Evolutionary conservation across 2,113 vertebrate species (phyloP), one percentile per base, ranked within the genome.

Genomic region (Macrotis lagotis): DNA sequence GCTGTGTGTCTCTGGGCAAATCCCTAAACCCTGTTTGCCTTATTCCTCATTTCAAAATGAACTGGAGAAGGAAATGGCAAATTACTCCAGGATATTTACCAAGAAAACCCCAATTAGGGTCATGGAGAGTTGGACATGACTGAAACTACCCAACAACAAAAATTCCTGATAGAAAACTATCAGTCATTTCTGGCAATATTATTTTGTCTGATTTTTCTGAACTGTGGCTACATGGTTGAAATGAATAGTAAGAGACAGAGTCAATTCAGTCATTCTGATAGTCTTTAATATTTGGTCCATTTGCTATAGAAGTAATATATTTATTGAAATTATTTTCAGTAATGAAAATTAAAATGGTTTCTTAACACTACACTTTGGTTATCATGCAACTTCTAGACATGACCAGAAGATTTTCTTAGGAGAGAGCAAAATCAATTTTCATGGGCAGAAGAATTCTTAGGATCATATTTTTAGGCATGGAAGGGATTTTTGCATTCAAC

Each of bases 11-110:
- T 52, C 50, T 51, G n/a, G 50, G 91, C 2, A 95, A 22, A 0
- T 55, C 89, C 92, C 47, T 53, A 89, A 59, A 59, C 31, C 14
- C 5, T n/a, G 51, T 90, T 50, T 88, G 91, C 53, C 88, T 95
- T 50, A 74, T 96, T 94, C 48, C 74, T 91, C 55, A 90, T 10
- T 47, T 96, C 95, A 90, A 88, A 96, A 90, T 66, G 37, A 66
- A 37, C 0, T 37, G 31, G 12, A 66, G 28, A 59, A 59, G 10
- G 51, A 52, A 52, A 25, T 52, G 24, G 28, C 10, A 37, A 66
- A 66, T 16, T 28, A 37, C 59, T 66, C 28, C 11, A 66, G 4
- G 12, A 66, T 16, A 66, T 66, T 37, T 66, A 12, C 59, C 31
- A 66, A 66, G 59, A 66, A 66, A 37, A 66, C 31, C 28, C 59